Conservation (phyloP, 30 jellyfish, hydroid and myxozoan genomes). For the Cassiopea xamachana region DNA sequence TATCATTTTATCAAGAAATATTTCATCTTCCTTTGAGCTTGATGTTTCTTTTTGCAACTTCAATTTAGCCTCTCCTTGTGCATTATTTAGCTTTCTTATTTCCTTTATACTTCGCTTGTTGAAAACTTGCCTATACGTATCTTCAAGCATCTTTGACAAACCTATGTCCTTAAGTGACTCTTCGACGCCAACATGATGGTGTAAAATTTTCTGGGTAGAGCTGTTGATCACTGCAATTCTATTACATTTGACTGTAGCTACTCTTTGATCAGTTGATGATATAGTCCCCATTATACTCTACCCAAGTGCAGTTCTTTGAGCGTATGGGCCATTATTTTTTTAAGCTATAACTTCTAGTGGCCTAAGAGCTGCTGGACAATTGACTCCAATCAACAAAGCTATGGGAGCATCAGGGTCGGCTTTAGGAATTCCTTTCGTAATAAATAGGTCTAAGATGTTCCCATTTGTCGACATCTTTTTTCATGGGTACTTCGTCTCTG, state of each 20-base stretch:
- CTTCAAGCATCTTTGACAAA: conserved; percentile 5
- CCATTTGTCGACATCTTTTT: conserved; percentile 15
- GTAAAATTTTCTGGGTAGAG: conserved; percentile 18
- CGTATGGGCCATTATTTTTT: conserved; percentile 31
- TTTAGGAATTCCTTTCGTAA: conserved; percentile 14
- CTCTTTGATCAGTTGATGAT: background rate
- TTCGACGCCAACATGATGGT: conserved; percentile 37
- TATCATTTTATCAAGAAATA: conserved; percentile 9
- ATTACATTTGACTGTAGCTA: conserved; percentile 12
- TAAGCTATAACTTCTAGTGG: conserved; percentile 12
- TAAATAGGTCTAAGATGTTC: conserved; percentile 5
- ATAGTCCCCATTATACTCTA: conserved; percentile 47
- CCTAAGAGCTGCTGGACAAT: conserved; percentile 39
- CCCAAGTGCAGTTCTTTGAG: conserved; percentile 52
- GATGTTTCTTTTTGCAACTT: conserved; percentile 12
- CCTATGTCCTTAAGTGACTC: conserved; percentile 2
- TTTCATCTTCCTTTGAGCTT: conserved; percentile 25
- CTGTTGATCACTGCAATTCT: conserved; percentile 40
- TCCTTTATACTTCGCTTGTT: conserved; percentile 34
- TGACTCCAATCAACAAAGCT: conserved; percentile 37
- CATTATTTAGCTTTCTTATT: background rate
- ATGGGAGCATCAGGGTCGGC: conserved; percentile 25
- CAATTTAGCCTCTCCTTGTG: background rate
- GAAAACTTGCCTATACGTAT: conserved; percentile 16
- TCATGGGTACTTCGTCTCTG: conserved; percentile 39